Evolutionary conservation across 1,140 invertebrate species (phyloP).

Genomic region (Wasmannia auropunctata): DNA sequence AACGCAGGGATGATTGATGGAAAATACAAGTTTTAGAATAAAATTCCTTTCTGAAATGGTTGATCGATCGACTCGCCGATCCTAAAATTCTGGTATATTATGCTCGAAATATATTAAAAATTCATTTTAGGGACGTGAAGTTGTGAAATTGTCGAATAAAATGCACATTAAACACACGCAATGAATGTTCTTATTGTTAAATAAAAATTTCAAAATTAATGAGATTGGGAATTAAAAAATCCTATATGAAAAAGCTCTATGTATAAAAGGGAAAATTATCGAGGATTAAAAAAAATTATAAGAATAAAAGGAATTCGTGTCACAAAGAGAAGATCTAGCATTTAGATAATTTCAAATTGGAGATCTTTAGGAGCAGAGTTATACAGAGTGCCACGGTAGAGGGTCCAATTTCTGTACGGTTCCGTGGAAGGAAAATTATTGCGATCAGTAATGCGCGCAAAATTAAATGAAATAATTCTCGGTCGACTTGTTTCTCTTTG

Average conservation of each 20-base stretch:
- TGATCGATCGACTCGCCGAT: not conserved
- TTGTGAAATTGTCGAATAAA: not conserved
- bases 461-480: constrained; percentile 42
- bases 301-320: not conserved
- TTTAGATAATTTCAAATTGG: constrained; percentile 17
- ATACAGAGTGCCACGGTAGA: not conserved
- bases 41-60: not conserved
- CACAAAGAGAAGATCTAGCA: not conserved
- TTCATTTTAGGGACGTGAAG: not conserved
- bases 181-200: not conserved
- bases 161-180: not conserved
- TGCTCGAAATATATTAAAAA: not conserved
- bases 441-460: not conserved
- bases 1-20: not conserved
- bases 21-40: not conserved
- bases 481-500: not conserved
- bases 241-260: not conserved
- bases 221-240: not conserved
- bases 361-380: not conserved
- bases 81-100: not conserved
- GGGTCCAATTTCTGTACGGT: not conserved
- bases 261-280: not conserved
- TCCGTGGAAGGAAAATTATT: not conserved
- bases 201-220: constrained; percentile 11
- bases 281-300: not conserved